Base-by-base conservation (phyloP, 2,888 invertebrate genomes). In the Metallyticus violacea region DNA sequence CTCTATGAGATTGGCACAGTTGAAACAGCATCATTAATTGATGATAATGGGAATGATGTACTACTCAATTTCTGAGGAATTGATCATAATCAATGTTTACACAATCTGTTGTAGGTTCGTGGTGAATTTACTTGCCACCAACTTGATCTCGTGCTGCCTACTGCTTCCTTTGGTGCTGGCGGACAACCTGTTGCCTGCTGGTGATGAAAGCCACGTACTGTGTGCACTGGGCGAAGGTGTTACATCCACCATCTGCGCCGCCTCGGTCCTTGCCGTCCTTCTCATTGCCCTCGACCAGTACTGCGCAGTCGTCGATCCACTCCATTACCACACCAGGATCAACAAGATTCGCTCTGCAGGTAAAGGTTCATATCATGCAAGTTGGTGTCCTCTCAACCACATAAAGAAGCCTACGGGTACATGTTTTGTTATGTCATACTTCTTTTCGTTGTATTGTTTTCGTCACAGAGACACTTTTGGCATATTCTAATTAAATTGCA, bases 91-190 rank as follows among this genome's bases (percentile, higher is more conserved):
- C n/a, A n/a, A n/a, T n/a, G n/a, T n/a, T n/a, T n/a, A n/a, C n/a
- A n/a, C n/a, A n/a, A n/a, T n/a, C n/a, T 92, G 92, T 94, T 94
- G 22, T 93, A 95, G 95, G 92, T 95, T 95, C 91, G 95, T 95
- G 91, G 94, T 96, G 90, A 96, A 94, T 90, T 90, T 94, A 89
- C 90, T 92, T 80, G 90, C 91, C n/a, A 91, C 92, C 81, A 93
- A 93, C 89, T 90, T 92, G 81, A 89, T 92, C 29, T 91, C 92
- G 81, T 91, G 92, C n/a, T 88, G 91, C 85, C 88, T 91, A 26
- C 90, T 92, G 40, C 90, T 92, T 89, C 93, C 93, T 6, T 90
- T 92, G 85, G 91, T 90, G 77, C 86, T 91, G 78, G 89, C 91
- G 30, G 90, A 90, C 87, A 89, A 88, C 81, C 22, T 89, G 25